Conservation (phyloP, 2,113 vertebrate genomes). For the Epinephelus lanceolatus region DNA sequence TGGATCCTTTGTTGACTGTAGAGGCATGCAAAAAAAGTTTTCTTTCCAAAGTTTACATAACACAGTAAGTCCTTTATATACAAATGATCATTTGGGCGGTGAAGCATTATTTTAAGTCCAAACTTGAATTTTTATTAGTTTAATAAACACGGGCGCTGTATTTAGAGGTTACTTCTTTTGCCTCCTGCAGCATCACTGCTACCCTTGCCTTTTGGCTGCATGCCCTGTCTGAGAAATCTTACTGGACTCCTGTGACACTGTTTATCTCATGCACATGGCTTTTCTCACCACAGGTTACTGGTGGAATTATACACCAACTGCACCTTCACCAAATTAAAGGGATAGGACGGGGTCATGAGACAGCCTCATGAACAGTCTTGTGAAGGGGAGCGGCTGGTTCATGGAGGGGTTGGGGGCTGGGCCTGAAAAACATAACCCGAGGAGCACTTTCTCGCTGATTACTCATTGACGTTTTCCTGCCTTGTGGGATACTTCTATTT, state of each 20-base stretch:
- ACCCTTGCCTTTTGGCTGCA: constrained; percentile 15
- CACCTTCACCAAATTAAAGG: constrained; percentile 50
- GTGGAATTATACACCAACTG: constrained; percentile 55
- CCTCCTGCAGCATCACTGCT: neutral
- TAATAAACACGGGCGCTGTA: neutral
- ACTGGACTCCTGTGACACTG: constrained; percentile 21
- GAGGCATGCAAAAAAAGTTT: too few species aligned
- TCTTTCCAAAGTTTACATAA: too few species aligned
- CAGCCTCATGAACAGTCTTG: constrained; percentile 35
- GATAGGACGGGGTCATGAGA: constrained; percentile 37
- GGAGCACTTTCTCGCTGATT: constrained; percentile 75
- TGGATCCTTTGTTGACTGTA: too few species aligned
- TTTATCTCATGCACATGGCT: constrained; percentile 29
- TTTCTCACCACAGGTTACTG: constrained; percentile 43
- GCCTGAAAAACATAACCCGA: constrained; percentile 57
- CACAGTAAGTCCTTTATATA: too few species aligned
- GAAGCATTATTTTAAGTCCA: neutral
- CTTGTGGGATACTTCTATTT: constrained; percentile 76
- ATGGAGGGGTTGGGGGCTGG: constrained; percentile 32
- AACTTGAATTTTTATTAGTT: neutral
- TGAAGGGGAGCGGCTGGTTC: constrained; percentile 58
- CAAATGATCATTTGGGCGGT: too few species aligned
- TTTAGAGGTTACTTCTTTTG: neutral
- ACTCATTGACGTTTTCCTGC: constrained; percentile 77
- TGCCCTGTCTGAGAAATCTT: constrained; percentile 6